These are phyloP conservation scores for Lucilia sericata DNA, from an alignment of 1,140 invertebrate genomes.

Conservation along the genomic window DNA sequence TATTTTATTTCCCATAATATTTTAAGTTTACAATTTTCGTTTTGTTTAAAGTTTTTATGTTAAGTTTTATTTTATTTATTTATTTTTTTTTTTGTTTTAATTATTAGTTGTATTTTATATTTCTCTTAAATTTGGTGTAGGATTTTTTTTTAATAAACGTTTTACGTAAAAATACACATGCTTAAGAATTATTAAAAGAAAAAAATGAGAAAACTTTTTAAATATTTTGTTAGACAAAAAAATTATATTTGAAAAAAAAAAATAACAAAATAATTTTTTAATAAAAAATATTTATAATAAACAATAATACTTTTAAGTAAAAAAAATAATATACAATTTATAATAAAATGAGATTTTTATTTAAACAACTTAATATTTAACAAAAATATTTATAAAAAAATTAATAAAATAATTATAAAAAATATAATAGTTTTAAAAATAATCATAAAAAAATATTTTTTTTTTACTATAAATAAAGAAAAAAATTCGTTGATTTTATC, in stretches of 20 bases:
- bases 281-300: background rate
- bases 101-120: slow-evolving; percentile 30
- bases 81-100: background rate
- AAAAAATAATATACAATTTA: slow-evolving; percentile 32
- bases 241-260: background rate
- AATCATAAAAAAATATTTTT: no score
- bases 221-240: background rate
- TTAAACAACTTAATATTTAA: background rate
- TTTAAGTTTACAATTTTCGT: slow-evolving; percentile 38
- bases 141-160: slow-evolving; percentile 32
- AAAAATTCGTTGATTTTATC: slow-evolving; percentile 49
- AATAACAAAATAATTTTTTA: background rate
- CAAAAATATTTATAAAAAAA: slow-evolving; percentile 38
- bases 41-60: slow-evolving; percentile 3
- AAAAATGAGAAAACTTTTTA: background rate
- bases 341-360: background rate
- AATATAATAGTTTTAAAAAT: slow-evolving; percentile 14
- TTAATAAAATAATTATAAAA: slow-evolving; percentile 30
- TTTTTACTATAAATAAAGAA: background rate
- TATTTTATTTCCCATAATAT: slow-evolving; percentile 41
- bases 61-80: slow-evolving; percentile 9
- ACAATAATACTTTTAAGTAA: slow-evolving; percentile 17
- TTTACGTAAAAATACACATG: slow-evolving; percentile 45
- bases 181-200: background rate
- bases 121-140: slow-evolving; percentile 30